Evolutionary conservation across 2,797 vertebrate genomes (phyloP), one percentile per base, ranked within the genome.

Genomic region (Rhinatrema bivittatum): DNA sequence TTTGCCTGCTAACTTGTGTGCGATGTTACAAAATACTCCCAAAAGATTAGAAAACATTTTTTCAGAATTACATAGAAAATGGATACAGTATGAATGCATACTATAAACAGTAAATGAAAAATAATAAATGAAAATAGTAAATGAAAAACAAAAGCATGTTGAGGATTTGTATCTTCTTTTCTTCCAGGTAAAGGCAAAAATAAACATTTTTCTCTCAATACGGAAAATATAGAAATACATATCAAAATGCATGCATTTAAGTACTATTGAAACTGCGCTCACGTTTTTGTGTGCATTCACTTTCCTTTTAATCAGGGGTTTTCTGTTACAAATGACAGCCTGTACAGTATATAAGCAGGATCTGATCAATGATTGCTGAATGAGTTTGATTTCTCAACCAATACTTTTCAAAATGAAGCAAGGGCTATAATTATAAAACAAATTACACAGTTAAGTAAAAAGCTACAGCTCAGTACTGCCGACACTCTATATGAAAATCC

Each of bases 391-490:
- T 65, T 17, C 20, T 34, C 3, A 16, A 35, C 3, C 29, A 13
- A 31, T 30, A 9, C 3, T 45, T 10, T 20, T 24, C 32, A 53
- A 71, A 69, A 58, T 29, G 16, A 39, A 65, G 13, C 4, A 31
- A 38, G 60, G 31, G 16, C 7, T 39, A n/a, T n/a, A 32, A 25
- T 29, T 44, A 24, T 36, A 5, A 56, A 62, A 12, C 1, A 62
- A 50, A 53, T 46, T 32, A 35, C 39, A 3, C 4, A 35, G 9
- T 9, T 35, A 62, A 53, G 12, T 49, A 31, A 49, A 41, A 48
- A 38, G 29, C 7, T 46, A 14, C 10, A 47, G 6, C 5, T 44
- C 10, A 56, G 10, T 16, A 46, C 29, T 25, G 7, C 6, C 38
- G 43, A 15, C 1, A 38, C 46, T 57, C 53, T 44, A 38, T 3